These are phyloP conservation scores for Ectropis grisescens DNA, from an alignment of 1,140 invertebrate species.

Conservation along the genomic window DNA sequence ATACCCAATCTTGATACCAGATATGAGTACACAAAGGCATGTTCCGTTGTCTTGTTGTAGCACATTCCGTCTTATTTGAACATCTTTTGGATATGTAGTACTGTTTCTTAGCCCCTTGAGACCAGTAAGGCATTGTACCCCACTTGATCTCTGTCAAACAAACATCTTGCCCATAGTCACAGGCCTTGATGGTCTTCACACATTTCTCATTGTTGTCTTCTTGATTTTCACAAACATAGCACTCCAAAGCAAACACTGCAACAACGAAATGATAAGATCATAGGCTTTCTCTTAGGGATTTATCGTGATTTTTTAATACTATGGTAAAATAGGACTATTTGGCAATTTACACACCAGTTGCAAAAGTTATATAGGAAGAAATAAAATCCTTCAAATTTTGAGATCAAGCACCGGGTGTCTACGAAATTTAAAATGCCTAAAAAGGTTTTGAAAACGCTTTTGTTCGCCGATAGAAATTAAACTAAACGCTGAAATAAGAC, in stretches of 20 bases:
- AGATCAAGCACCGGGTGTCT: no score
- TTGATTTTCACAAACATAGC: constrained; percentile 95
- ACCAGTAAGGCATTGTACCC: constrained; percentile 96
- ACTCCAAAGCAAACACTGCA: constrained; percentile 84
- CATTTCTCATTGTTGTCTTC: constrained; percentile 95
- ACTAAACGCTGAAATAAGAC: no score
- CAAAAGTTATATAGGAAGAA: no score
- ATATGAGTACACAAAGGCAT: constrained; percentile 91
- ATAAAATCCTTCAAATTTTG: no score
- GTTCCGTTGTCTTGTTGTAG: constrained; percentile 74
- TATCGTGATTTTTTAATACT: no score
- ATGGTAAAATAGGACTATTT: no score
- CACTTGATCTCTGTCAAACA: constrained; percentile 92
- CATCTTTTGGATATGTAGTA: constrained; percentile 95
- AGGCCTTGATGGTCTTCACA: constrained; percentile 91
- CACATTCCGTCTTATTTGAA: constrained; percentile 85
- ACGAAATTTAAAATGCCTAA: no score
- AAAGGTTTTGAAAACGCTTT: no score
- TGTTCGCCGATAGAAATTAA: no score
- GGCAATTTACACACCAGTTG: no score
- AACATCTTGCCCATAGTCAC: constrained; percentile 87
- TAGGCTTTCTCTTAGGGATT: no score
- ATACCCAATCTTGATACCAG: constrained; percentile 98
- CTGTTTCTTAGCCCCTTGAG: constrained; percentile 92
- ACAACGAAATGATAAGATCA: constrained; percentile 3